Percentiles rank a stretch among this genome's conserved stretches.
phyloP scores from a whole-genome alignment of 2,888 invertebrate species.

The Oscheius onirici region DNA sequence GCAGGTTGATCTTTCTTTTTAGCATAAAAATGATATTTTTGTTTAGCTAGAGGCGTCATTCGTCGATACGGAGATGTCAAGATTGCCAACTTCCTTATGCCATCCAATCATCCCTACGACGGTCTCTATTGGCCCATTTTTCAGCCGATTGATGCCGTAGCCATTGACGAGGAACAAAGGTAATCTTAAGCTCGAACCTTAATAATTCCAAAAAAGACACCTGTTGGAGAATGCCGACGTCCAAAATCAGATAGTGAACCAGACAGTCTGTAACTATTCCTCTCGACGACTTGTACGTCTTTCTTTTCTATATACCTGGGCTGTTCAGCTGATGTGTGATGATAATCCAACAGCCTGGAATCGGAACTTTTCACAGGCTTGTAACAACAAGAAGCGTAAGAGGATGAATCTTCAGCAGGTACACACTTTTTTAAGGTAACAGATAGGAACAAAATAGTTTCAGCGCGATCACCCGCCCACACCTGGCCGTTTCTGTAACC shows the following conservation, averaged over 20 bases:
- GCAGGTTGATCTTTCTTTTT: too few species aligned
- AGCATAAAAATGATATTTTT: too few species aligned
- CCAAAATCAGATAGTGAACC: constrained; percentile 21
- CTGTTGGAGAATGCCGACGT: neutral
- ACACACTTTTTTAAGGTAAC: too few species aligned
- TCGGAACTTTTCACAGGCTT: neutral
- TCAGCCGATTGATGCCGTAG: constrained; percentile 11
- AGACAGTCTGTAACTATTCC: neutral
- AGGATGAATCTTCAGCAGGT: too few species aligned
- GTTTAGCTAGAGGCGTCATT: neutral
- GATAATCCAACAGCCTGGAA: neutral
- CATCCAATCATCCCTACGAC: neutral
- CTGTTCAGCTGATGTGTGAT: constrained; percentile 9
- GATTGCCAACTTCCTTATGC: neutral
- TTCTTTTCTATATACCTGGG: too few species aligned
- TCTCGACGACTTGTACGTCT: neutral
- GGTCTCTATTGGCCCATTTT: constrained; percentile 20
- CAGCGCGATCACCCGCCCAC: neutral
- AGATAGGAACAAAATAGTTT: neutral
- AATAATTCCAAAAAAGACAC: neutral
- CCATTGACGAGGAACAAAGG: neutral
- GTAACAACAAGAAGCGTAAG: neutral
- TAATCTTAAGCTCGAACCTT: neutral
- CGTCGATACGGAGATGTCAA: neutral
- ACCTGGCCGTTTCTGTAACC: constrained; percentile 4